Base-by-base conservation (phyloP, 2,888 invertebrate species). In the Nomada ferruginata region DNA sequence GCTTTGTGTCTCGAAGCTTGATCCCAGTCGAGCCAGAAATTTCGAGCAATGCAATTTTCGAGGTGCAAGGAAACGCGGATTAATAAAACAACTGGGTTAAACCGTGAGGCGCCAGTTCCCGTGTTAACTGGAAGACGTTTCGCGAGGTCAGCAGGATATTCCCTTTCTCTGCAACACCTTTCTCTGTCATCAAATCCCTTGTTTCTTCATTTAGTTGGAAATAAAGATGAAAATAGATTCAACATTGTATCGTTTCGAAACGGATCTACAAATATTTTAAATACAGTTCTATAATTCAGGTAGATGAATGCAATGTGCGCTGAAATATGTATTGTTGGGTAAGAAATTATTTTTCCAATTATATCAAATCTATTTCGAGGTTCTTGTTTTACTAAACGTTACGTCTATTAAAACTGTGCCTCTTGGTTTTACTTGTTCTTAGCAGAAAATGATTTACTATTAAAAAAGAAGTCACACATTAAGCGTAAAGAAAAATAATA, bases 11-110 rank as follows among this genome's bases (percentile, higher is more conserved):
- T 2, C 63, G 76, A 63, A 59, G 72, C 71, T 63, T 60, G 66
- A 64, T 79, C 52, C 42, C 60, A 23, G 76, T 76, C 72, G 84
- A 86, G 86, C 84, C 61, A 79, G 84, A 86, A 79, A 81, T 81
- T 71, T 66, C 52, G 68, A 65, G 84, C 86, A 86, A 86, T 86
- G 76, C 74, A 82, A 82, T 85, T 85, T 82, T 57, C 47, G 36
- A 68, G 73, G 74, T 77, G 72, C 57, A 83, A 78, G 85, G 82
- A 75, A 76, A 68, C 68, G 65, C 69, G 73, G 82, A 83, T 70
- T 77, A 72, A 72, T 59, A 68, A 70, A 59, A 71, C 77, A 83
- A 83, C 70, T 66, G 61, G 86, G 83, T 72, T 83, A 78, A 80
- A 74, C 77, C 77, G 69, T 61, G 71, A 65, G 52, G 61, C 55